Conservation (phyloP, 2,888 invertebrate species). For the Eupithecia subumbrata region DNA sequence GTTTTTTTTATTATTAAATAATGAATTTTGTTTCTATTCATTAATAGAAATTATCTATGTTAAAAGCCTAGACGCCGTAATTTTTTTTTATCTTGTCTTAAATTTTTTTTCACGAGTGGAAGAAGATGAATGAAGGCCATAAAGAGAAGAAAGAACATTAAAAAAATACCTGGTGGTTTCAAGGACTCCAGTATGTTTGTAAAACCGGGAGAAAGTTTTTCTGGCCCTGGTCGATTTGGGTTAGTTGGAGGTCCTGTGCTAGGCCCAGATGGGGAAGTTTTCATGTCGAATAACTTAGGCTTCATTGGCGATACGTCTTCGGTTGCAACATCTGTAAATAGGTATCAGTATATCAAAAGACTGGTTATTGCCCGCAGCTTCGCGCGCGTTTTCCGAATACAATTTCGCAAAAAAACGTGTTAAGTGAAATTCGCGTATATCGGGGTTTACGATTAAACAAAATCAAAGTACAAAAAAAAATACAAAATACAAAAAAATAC, state of each 20-base stretch:
- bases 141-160: not conserved
- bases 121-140: not conserved
- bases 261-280: not conserved
- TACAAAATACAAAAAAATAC: no score
- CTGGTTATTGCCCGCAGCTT: not conserved
- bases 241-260: not conserved
- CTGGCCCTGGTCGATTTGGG: not conserved
- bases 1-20: no score
- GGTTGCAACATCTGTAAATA: not conserved
- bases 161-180: not conserved
- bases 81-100: no score
- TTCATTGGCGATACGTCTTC: not conserved
- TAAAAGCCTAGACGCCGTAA: no score
- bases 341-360: not conserved
- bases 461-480: no score
- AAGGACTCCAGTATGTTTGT: not conserved
- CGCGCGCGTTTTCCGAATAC: no score
- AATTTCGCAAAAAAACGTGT: no score
- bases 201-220: not conserved
- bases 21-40: no score
- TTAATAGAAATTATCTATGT: no score
- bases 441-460: no score
- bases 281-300: not conserved
- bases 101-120: no score
- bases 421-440: no score